Evolutionary conservation across 2,797 vertebrate species (phyloP), one percentile per base, ranked within the genome.

Genomic region (Pipistrellus kuhlii): DNA sequence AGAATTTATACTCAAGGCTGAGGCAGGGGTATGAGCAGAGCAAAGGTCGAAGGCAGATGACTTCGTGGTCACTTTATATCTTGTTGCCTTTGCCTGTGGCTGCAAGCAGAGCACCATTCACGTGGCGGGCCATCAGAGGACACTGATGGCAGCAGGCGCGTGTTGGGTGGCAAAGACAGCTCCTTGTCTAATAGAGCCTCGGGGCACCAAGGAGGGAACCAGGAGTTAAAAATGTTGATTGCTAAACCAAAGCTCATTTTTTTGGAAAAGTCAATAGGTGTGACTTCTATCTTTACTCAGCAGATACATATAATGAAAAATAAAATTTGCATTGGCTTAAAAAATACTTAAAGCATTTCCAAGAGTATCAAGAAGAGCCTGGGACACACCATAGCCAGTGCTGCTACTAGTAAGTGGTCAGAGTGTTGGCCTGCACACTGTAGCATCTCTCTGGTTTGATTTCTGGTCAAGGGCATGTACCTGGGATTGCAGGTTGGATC

Each of bases 301-400:
- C 38, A 80, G 64, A 92, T 27, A 93, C 15, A 73, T 91, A 23
- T 3, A 57, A 94, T 85, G 41, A 44, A 84, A 87, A 86, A 57
- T 21, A 73, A 71, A 21, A 30, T 51, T 85, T 85, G 46, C 20
- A 21, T 88, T 86, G 92, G 64, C 68, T 86, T 48, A 51, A 20
- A 84, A 51, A 51, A 96, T 48, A 72, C 66, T n/a, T 30, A 41
- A 51, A 59, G 21, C 27, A 57, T 91, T 84, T 57, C 86, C 13
- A 25, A 38, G 73, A 51, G 35, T 77, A 32, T 57, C 53, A 76
- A 32, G 57, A 88, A 88, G 51, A 75, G 23, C 6, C 25, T 1
- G 14, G 25, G 30, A 3, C 13, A 64, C 14, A 64, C 15, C 3
- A 7, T 64, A 30, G 62, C 62, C 27, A n/a, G 30, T n/a, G 62